Conservation (phyloP, 1,140 invertebrate genomes). For the Caenorhabditis brenneri region DNA sequence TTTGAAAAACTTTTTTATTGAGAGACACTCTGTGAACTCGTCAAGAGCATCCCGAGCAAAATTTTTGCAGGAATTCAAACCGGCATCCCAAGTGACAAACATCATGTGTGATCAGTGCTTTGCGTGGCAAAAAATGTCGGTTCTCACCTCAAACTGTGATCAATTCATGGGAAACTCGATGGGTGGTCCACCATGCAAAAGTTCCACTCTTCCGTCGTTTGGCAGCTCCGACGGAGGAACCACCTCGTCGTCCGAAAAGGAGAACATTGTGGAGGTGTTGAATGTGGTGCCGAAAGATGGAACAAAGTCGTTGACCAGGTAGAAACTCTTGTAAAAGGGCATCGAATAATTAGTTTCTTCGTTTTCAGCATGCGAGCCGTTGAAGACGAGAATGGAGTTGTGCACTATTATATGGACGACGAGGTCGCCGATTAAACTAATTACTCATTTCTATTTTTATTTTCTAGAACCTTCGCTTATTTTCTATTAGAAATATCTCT, state of each 20-base stretch:
- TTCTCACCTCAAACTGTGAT: not conserved
- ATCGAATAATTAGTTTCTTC: too few species aligned
- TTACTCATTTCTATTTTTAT: too few species aligned
- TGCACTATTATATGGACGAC: constrained; percentile 29
- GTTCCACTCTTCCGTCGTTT: constrained; percentile 20
- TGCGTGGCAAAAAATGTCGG: constrained; percentile 8
- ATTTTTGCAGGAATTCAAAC: constrained; percentile 34
- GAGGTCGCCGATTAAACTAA: not conserved
- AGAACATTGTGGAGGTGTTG: constrained; percentile 8
- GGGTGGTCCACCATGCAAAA: constrained; percentile 24
- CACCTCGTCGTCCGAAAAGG: not conserved
- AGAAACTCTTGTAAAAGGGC: too few species aligned
- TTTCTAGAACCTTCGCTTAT: too few species aligned
- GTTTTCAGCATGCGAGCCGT: constrained; percentile 6
- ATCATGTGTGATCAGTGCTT: constrained; percentile 39
- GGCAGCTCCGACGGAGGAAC: not conserved
- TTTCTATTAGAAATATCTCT: too few species aligned
- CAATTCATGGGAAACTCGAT: constrained; percentile 42
- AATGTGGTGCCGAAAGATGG: constrained; percentile 12
- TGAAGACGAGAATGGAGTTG: constrained; percentile 10
- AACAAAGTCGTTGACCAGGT: constrained; percentile 8
- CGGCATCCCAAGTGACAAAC: constrained; percentile 21
- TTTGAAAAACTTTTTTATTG: too few species aligned
- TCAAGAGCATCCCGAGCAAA: too few species aligned
- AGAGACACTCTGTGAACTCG: too few species aligned